Evolutionary conservation across 2,797 vertebrate genomes (phyloP).

Genomic region (Thalassophryne amazonica): DNA sequence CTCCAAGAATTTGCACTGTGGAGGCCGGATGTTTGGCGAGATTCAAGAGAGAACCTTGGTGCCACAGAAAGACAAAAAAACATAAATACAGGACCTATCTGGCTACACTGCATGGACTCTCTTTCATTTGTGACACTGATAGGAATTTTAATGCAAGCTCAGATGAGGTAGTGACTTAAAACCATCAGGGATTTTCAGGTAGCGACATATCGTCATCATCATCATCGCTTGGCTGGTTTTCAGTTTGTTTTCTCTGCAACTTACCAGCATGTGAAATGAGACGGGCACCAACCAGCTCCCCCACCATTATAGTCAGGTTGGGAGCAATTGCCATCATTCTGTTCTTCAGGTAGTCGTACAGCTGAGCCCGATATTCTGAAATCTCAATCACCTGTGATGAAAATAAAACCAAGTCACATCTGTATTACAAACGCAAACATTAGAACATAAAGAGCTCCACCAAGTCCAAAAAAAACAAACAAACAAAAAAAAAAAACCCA

Average conservation of each 20-base stretch:
- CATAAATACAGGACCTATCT: not conserved
- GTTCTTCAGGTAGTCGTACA: constrained; percentile 98
- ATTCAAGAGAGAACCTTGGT: constrained; percentile 91
- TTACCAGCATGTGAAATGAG: constrained; percentile 96
- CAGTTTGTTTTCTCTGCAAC: not conserved
- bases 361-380: constrained; percentile 91
- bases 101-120: too few species aligned
- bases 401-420: not conserved
- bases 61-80: not conserved
- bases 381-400: constrained; percentile 91
- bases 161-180: constrained; percentile 96
- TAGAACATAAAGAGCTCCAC: too few species aligned
- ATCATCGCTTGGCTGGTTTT: constrained; percentile 54
- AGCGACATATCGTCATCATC: constrained; percentile 63
- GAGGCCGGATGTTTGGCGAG: constrained; percentile 97
- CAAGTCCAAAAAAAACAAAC: too few species aligned
- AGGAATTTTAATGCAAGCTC: constrained; percentile 64
- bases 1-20: constrained; percentile 95
- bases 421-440: not conserved
- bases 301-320: constrained; percentile 95
- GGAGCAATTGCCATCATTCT: constrained; percentile 98
- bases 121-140: too few species aligned
- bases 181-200: constrained; percentile 65
- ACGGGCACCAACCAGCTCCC: constrained; percentile 93
- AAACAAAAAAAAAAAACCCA: too few species aligned